Evolutionary conservation across 1,140 invertebrate genomes (phyloP).

Genomic region (Eriocheir sinensis): DNA sequence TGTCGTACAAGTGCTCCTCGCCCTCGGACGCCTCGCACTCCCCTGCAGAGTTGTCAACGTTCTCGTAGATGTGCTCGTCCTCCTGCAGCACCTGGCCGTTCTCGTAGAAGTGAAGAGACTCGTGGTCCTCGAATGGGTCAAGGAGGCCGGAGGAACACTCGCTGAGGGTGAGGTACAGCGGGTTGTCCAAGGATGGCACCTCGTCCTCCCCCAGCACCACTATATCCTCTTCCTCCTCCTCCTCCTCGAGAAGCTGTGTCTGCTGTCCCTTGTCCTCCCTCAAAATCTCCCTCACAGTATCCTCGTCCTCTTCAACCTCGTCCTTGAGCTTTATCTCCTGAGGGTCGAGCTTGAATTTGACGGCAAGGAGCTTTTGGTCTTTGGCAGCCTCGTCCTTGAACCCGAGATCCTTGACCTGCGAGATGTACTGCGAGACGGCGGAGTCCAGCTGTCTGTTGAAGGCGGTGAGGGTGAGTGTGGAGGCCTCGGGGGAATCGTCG

Average conservation of each 20-base stretch:
- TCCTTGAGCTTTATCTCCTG: slow-evolving; percentile 57
- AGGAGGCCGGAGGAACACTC: slow-evolving; percentile 67
- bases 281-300: slow-evolving; percentile 42
- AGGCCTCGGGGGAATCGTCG: slow-evolving; percentile 39
- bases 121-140: slow-evolving; percentile 47
- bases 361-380: slow-evolving; percentile 74
- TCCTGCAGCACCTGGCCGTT: slow-evolving; percentile 66
- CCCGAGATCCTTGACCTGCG: slow-evolving; percentile 76
- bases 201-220: slow-evolving; percentile 50
- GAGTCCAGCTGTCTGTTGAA: slow-evolving; percentile 78
- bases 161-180: slow-evolving; percentile 69
- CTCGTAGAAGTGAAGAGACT: slow-evolving; percentile 71
- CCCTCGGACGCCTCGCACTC: slow-evolving; percentile 53
- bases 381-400: slow-evolving; percentile 66
- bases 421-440: slow-evolving; percentile 76
- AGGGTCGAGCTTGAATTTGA: slow-evolving; percentile 75
- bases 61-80: slow-evolving; percentile 78
- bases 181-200: slow-evolving; percentile 57
- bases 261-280: slow-evolving; percentile 62
- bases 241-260: slow-evolving; percentile 42
- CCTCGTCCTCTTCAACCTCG: slow-evolving; percentile 47
- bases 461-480: slow-evolving; percentile 42
- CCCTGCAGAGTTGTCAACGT: slow-evolving; percentile 75
- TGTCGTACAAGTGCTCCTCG: slow-evolving; percentile 76
- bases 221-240: slow-evolving; percentile 16